These are phyloP conservation scores for Rhabdomys dilectus DNA, from an alignment of 2,113 vertebrate genomes.

Conservation along the genomic window DNA sequence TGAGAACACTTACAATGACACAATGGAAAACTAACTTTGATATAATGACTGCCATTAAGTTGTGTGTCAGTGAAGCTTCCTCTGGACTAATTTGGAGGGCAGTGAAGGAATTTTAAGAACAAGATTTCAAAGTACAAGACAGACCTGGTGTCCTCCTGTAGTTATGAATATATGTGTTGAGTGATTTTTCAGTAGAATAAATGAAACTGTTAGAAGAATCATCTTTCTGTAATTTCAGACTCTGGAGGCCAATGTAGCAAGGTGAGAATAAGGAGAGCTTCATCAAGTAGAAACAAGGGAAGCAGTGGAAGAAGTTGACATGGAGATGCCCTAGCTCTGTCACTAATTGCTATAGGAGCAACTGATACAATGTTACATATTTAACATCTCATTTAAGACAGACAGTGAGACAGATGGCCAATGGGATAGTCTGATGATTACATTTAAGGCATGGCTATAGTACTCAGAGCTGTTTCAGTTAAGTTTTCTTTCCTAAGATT, in stretches of 20 bases:
- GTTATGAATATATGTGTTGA: neutral
- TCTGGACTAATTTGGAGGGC: neutral
- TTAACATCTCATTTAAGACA: neutral
- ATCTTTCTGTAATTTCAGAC: neutral
- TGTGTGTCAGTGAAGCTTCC: neutral
- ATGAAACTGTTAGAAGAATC: neutral
- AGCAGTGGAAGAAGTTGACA: neutral
- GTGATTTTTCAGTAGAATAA: neutral
- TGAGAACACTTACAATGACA: neutral
- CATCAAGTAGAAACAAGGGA: neutral
- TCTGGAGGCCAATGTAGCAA: neutral
- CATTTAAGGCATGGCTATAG: neutral
- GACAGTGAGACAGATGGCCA: neutral
- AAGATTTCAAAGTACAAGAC: neutral
- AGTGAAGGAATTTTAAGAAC: neutral
- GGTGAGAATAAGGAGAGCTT: neutral
- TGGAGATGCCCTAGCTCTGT: neutral
- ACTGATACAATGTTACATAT: neutral
- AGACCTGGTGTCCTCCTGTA: accelerated
- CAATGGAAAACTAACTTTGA: neutral
- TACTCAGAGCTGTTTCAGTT: neutral
- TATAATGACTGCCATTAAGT: neutral
- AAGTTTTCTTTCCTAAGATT: neutral
- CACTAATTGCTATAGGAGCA: neutral
- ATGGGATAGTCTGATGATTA: neutral